These are phyloP conservation scores for Centropus bengalensis DNA, from an alignment of 2,113 vertebrate species.

Conservation along the genomic window DNA sequence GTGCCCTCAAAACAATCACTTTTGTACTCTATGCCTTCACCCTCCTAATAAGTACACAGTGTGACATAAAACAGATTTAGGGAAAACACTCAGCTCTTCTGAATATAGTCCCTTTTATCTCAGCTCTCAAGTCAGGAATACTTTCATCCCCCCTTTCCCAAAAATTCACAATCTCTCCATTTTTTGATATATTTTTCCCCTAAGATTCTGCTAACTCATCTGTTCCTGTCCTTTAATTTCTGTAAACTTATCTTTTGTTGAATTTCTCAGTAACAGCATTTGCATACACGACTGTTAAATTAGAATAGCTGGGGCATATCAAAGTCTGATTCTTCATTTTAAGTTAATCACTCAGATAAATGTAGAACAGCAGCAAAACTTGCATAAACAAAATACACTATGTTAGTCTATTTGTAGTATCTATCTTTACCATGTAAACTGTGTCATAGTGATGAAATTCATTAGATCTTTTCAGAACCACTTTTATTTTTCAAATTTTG, in stretches of 20 bases:
- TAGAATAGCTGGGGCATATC: background rate
- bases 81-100: background rate
- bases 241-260: background rate
- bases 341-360: background rate
- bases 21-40: background rate
- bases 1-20: background rate
- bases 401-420: background rate
- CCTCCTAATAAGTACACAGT: background rate
- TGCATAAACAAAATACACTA: background rate
- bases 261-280: background rate
- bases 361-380: background rate
- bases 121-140: background rate
- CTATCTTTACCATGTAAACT: background rate
- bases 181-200: background rate
- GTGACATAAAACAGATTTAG: background rate
- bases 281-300: background rate
- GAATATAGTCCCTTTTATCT: background rate
- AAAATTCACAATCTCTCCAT: background rate
- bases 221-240: background rate
- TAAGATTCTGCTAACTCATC: background rate
- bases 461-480: background rate
- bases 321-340: background rate
- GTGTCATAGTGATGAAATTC: background rate
- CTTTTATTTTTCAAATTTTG: background rate
- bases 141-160: background rate